Percentiles rank a stretch among this genome's conserved stretches.
Evolutionary conservation across 2,797 vertebrate species (phyloP).

Genomic region (Propithecus deckenii): DNA sequence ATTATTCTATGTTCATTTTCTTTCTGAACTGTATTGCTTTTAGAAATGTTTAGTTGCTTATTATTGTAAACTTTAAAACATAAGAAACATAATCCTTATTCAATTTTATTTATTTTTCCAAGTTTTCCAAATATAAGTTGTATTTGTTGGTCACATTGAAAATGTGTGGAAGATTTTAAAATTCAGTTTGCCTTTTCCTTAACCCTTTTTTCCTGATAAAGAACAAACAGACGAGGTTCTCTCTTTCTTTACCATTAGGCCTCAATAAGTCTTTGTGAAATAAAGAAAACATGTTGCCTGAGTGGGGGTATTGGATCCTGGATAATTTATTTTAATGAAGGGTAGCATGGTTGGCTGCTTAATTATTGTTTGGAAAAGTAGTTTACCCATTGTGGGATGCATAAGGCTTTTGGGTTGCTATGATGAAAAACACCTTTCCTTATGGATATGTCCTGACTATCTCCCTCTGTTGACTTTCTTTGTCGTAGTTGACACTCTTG

Average conservation of each 20-base stretch:
- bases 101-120: background rate
- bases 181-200: background rate
- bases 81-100: background rate
- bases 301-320: background rate
- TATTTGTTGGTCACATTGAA: constrained; percentile 3
- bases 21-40: background rate
- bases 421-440: background rate
- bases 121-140: background rate
- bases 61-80: background rate
- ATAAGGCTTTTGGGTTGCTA: background rate
- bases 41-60: constrained; percentile 23
- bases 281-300: background rate
- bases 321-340: background rate
- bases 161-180: background rate
- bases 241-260: background rate
- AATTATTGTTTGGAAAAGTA: background rate
- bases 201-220: background rate
- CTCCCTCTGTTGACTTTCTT: background rate
- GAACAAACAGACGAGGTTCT: background rate
- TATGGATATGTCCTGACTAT: background rate
- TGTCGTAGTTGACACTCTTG: background rate
- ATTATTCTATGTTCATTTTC: background rate
- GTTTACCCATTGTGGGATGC: background rate
- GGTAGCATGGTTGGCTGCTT: background rate
- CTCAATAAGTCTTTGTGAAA: background rate